Evolutionary conservation across 1,140 invertebrate genomes (phyloP).

Genomic region (Apis dorsata): DNA sequence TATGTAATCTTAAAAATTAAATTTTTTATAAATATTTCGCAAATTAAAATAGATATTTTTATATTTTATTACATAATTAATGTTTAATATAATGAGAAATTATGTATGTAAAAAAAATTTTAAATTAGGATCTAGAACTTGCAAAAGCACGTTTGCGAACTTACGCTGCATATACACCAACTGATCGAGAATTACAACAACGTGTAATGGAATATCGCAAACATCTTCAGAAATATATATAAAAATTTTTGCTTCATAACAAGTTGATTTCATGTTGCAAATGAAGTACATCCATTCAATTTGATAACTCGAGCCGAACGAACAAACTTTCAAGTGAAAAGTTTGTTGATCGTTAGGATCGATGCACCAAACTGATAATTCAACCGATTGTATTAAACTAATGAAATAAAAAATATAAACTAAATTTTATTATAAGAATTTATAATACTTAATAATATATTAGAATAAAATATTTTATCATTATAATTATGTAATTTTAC

Average conservation of each 20-base stretch:
- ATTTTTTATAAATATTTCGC: background rate
- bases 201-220: conserved; percentile 65
- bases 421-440: background rate
- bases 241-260: conserved; percentile 11
- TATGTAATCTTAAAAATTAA: background rate
- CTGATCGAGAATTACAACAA: conserved; percentile 73
- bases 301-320: conserved; percentile 81
- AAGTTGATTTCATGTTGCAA: background rate
- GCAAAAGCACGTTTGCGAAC: conserved; percentile 74
- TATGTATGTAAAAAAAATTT: conserved; percentile 18
- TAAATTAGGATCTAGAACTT: conserved; percentile 73
- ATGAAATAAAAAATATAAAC: background rate
- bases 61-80: conserved; percentile 13
- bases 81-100: background rate
- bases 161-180: conserved; percentile 74
- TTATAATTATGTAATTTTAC: conserved; percentile 15
- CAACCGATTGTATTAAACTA: background rate
- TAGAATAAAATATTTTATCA: conserved; percentile 6
- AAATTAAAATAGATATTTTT: background rate
- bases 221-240: conserved; percentile 45
- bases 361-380: conserved; percentile 74
- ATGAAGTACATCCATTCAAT: conserved; percentile 59
- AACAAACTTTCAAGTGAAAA: conserved; percentile 79
- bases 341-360: conserved; percentile 80
- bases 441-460: background rate